These are phyloP conservation scores for Aegithalos caudatus DNA, from an alignment of 2,113 vertebrate species.

Conservation along the genomic window DNA sequence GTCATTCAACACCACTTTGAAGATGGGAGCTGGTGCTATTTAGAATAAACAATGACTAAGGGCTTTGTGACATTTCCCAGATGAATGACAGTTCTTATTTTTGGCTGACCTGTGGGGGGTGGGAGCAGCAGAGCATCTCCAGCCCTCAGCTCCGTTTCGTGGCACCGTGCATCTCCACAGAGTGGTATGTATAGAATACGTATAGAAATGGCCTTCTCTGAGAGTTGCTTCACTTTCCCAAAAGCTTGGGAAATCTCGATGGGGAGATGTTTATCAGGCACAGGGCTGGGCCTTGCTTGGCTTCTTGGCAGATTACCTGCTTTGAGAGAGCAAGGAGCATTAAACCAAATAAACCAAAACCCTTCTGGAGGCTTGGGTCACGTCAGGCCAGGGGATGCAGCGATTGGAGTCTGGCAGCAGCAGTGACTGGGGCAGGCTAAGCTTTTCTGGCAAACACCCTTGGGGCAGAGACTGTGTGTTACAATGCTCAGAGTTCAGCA, in stretches of 20 bases:
- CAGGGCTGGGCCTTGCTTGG: not conserved
- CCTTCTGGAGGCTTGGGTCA: not conserved
- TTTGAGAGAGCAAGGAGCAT: not conserved
- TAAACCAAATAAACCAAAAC: not conserved
- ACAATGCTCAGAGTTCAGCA: not conserved
- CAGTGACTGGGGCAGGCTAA: not conserved
- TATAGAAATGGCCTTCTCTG: not conserved
- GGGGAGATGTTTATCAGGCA: conserved; percentile 28
- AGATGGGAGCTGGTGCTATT: not conserved
- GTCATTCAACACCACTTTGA: not conserved
- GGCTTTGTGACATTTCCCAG: not conserved
- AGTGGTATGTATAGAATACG: not conserved
- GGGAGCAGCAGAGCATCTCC: too few relatives aligned
- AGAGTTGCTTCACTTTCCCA: conserved; percentile 18
- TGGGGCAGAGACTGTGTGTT: not conserved
- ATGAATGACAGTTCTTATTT: not conserved
- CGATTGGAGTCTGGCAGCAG: not conserved
- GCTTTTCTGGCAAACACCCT: not conserved
- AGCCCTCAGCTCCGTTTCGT: not conserved
- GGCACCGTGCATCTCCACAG: not conserved
- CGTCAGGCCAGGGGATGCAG: not conserved
- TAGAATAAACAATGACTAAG: not conserved
- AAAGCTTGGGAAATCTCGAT: conserved; percentile 25
- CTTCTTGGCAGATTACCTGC: conserved; percentile 15
- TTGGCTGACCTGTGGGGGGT: not conserved